A percentile compares a stretch with the other conserved stretches of the same genome.
phyloP scores from a whole-genome alignment of 2,797 vertebrate species.

The Heterohyrax brucei region DNA sequence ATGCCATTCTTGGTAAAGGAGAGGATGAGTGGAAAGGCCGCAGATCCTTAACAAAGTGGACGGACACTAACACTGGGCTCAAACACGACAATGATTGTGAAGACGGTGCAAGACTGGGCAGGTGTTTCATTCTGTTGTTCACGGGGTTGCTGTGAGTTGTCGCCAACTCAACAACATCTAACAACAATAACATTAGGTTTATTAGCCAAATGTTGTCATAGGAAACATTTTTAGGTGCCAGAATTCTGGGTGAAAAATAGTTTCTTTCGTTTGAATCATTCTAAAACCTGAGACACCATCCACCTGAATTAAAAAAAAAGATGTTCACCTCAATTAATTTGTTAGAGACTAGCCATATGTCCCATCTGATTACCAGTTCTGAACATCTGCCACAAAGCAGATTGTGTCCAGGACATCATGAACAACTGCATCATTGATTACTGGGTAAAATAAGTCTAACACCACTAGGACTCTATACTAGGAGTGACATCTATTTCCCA shows the following conservation, averaged over 20 bases:
- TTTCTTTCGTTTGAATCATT: conserved; percentile 4
- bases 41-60: too few species aligned
- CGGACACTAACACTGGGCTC: too few species aligned
- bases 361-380: conserved; percentile 73
- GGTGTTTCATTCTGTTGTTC: too few species aligned
- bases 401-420: conserved; percentile 76
- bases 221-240: background rate
- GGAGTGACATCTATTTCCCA: background rate
- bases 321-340: conserved; percentile 67
- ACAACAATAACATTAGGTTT: too few species aligned
- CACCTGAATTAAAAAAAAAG: background rate
- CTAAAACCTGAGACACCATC: conserved; percentile 20
- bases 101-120: too few species aligned
- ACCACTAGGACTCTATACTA: background rate
- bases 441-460: background rate
- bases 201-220: background rate
- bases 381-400: conserved; percentile 80
- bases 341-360: conserved; percentile 43
- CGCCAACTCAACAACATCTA: too few species aligned
- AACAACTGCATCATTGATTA: conserved; percentile 75
- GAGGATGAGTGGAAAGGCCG: too few species aligned
- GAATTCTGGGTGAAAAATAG: background rate
- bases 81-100: too few species aligned
- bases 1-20: too few species aligned
- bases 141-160: too few species aligned